Evolutionary conservation across 2,888 invertebrate species (phyloP).

Genomic region (Drosophila ezoana): DNA sequence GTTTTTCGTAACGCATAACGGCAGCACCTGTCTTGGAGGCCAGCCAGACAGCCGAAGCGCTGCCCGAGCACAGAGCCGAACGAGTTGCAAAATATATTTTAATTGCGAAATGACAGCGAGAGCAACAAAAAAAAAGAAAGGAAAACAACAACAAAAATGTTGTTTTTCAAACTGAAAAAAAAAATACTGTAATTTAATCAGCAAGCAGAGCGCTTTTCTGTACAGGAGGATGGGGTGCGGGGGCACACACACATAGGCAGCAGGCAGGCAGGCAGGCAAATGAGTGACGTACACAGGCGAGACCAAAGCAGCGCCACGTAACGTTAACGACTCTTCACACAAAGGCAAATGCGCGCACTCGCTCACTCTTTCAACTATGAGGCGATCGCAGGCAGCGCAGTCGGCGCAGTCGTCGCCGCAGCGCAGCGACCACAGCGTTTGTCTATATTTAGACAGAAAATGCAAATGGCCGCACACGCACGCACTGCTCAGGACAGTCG

Average conservation of each 20-base stretch:
- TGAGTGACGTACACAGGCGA: slow-evolving; percentile 54
- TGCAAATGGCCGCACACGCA: slow-evolving; percentile 71
- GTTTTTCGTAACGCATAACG: slow-evolving; percentile 75
- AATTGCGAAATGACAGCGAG: slow-evolving; percentile 38
- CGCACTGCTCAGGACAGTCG: slow-evolving; percentile 14
- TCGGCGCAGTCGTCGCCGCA: slow-evolving; percentile 18
- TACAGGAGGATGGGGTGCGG: slow-evolving; percentile 29
- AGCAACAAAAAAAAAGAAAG: background rate
- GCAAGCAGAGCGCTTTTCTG: slow-evolving; percentile 40
- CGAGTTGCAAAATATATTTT: slow-evolving; percentile 27
- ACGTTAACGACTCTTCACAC: slow-evolving; percentile 37
- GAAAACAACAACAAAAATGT: slow-evolving; percentile 13
- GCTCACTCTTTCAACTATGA: slow-evolving; percentile 44
- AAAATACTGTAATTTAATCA: slow-evolving; percentile 74
- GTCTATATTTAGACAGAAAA: slow-evolving; percentile 79
- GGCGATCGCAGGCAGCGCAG: slow-evolving; percentile 37
- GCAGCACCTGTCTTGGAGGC: slow-evolving; percentile 81
- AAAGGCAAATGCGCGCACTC: background rate
- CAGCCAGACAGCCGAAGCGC: slow-evolving; percentile 22
- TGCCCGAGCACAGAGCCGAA: slow-evolving; percentile 11
- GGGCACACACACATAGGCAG: slow-evolving; percentile 9
- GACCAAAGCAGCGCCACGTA: slow-evolving; percentile 69
- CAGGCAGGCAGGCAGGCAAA: slow-evolving; percentile 10
- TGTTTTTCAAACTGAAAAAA: slow-evolving; percentile 34
- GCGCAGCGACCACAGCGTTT: slow-evolving; percentile 31